Base-by-base conservation (phyloP, 1,140 invertebrate genomes). In the Sarcophaga bullata region DNA sequence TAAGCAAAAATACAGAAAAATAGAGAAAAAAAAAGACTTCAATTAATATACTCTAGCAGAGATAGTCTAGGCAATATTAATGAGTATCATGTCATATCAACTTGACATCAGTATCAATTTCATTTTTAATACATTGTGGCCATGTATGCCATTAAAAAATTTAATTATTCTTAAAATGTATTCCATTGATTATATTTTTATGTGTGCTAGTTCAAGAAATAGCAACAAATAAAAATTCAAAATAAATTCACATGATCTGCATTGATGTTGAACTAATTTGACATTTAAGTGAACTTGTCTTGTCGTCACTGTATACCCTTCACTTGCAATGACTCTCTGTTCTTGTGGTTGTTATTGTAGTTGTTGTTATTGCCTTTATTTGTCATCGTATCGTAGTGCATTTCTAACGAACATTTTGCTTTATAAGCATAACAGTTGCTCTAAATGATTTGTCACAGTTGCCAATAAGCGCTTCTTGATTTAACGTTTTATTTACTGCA, bases 401-500 rank as follows among this genome's bases (percentile, higher is more conserved):
- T 72, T 0, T 72, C 17, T 72, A 37, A 37, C 25, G 25, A 37
- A 37, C 25, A 37, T 37, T 37, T 37, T 37, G 25, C 25, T 37
- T 37, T 37, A n/a, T n/a, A 37, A 68, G 8, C 58, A 10, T 19
- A 78, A 9, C 75, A 78, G 75, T 78, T 78, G 75, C 75, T 78
- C 75, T 52, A 78, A 78, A 78, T 78, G 75, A 78, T 78, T 76
- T 78, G 75, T 78, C 75, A 78, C 75, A 50, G 75, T 25, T 78
- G 48, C 75, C 75, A 78, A 78, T 19, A 78, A 78, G 49, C 75
- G 75, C 75, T 78, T 78, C 75, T 78, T 78, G 75, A 78, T 78
- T 78, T 50, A 78, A 78, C n/a, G 17, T 19, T 50, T 10, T 8
- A 78, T 37, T 37, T 37, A 37, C 25, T 37, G 25, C 25, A 37